Conservation (phyloP, 2,113 vertebrate genomes). For the Sander lucioperca region DNA sequence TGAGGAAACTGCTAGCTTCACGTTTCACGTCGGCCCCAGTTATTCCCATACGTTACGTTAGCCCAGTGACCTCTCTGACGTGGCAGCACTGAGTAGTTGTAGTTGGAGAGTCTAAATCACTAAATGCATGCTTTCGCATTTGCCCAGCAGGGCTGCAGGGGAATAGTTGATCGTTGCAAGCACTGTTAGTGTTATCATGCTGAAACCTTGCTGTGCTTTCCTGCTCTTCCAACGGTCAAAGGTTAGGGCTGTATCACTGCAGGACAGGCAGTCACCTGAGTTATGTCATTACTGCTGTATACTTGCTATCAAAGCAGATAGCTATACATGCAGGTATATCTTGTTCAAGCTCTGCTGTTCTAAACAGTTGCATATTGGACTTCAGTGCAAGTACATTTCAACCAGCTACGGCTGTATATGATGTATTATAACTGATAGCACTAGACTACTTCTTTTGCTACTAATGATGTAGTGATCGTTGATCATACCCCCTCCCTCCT, state of each 20-base stretch:
- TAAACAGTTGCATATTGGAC: not conserved
- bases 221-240: conserved; percentile 34
- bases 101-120: conserved; percentile 8
- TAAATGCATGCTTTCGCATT: not conserved
- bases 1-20: not conserved
- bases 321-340: not conserved
- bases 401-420: not conserved
- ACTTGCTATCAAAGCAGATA: not conserved
- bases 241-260: conserved; percentile 22
- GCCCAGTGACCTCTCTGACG: conserved; percentile 83
- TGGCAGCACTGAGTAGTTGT: conserved; percentile 80
- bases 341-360: not conserved
- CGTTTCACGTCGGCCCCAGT: not conserved
- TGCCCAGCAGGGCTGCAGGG: not conserved
- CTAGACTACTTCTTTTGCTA: not conserved
- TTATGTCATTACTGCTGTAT: conserved; percentile 5
- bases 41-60: not conserved
- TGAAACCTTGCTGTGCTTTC: not conserved
- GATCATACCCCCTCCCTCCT: not conserved
- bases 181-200: not conserved
- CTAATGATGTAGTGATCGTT: not conserved
- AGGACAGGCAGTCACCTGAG: not conserved
- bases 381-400: not conserved
- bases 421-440: not conserved
- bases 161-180: not conserved